Evolutionary conservation across 2,797 vertebrate species (phyloP).

Genomic region (Phyllotis vaccarum): DNA sequence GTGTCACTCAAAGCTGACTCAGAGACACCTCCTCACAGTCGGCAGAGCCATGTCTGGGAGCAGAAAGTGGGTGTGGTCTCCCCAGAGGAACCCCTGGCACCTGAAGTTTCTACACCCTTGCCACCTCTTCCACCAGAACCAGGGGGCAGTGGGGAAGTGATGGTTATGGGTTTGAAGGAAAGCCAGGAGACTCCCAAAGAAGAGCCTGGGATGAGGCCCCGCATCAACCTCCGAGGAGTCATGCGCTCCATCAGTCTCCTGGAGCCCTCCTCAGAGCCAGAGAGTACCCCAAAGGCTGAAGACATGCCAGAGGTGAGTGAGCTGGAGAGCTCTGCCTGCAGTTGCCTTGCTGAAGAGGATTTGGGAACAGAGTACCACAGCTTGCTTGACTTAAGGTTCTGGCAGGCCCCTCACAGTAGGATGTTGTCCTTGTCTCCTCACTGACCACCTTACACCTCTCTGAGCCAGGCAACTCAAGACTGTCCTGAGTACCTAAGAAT

Average conservation of each 20-base stretch:
- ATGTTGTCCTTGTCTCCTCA: neutral
- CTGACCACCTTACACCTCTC: neutral
- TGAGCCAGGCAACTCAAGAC: neutral
- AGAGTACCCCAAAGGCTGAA: neutral
- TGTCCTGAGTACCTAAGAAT: neutral
- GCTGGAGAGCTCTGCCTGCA: neutral
- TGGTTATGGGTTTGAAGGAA: conserved; percentile 35
- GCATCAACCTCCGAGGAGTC: conserved; percentile 95
- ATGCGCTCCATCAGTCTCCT: conserved; percentile 96
- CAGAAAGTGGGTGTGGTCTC: conserved; percentile 75
- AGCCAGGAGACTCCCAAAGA: neutral
- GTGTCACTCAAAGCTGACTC: conserved; percentile 37
- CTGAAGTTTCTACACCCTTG: conserved; percentile 2
- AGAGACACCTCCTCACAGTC: conserved; percentile 86
- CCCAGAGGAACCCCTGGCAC: conserved; percentile 72
- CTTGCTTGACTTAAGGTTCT: neutral
- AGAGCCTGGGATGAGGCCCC: conserved; percentile 85
- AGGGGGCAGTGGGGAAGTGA: conserved; percentile 68
- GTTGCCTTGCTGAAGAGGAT: neutral
- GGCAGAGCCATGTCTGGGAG: conserved; percentile 95
- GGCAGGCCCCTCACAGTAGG: neutral
- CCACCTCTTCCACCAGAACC: conserved; percentile 60
- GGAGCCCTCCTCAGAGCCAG: conserved; percentile 78
- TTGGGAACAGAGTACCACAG: neutral
- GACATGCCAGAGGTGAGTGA: conserved; percentile 75